Evolutionary conservation across 2,113 vertebrate species (phyloP).

Genomic region (Melospiza georgiana): DNA sequence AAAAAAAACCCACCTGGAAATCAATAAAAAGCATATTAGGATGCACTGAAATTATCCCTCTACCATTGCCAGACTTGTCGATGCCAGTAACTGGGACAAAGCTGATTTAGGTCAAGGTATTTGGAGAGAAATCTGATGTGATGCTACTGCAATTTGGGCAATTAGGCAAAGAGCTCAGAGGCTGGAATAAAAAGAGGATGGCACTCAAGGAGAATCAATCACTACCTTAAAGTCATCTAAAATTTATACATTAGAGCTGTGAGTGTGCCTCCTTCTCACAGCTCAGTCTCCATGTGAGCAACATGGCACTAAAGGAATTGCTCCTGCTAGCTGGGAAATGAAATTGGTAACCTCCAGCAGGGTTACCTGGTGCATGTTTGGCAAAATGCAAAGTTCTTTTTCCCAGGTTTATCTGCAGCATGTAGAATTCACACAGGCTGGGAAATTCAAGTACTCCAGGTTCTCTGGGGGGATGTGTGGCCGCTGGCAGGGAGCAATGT

Average conservation of each 20-base stretch:
- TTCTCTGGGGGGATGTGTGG: background rate
- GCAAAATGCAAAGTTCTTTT: background rate
- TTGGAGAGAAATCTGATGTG: constrained; percentile 13
- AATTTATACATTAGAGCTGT: background rate
- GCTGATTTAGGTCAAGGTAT: constrained; percentile 18
- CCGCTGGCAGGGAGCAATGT: accelerated
- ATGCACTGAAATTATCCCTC: background rate
- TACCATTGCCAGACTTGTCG: background rate
- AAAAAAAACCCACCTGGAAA: background rate
- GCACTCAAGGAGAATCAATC: background rate
- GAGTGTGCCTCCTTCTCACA: background rate
- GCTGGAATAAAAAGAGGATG: background rate
- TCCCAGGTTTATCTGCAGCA: background rate
- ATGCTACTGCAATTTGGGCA: constrained; percentile 7
- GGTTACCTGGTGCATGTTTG: background rate
- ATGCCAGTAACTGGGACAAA: background rate
- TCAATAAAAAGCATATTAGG: background rate
- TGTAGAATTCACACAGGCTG: background rate
- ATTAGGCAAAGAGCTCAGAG: background rate
- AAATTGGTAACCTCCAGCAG: background rate
- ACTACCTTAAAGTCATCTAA: background rate
- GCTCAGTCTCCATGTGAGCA: background rate
- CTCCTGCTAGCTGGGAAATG: background rate
- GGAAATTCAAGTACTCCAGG: background rate
- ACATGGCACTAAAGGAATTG: background rate